These are phyloP conservation scores for Myotis lucifugus DNA, from an alignment of 2,113 vertebrate species.

Conservation along the genomic window DNA sequence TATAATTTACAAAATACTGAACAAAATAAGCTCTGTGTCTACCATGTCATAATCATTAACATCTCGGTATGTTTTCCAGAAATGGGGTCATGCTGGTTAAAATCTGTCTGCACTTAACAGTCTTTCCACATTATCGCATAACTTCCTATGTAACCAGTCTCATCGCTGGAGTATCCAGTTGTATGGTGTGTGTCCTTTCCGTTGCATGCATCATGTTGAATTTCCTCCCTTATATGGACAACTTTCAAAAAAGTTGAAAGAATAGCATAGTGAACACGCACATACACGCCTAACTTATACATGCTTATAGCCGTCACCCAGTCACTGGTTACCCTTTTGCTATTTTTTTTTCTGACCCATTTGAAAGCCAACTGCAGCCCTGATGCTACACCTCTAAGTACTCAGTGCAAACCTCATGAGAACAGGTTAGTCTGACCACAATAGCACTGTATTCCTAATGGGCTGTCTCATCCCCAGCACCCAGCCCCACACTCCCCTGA, in stretches of 20 bases:
- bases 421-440: background rate
- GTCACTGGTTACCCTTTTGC: background rate
- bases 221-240: background rate
- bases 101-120: background rate
- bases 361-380: background rate
- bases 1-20: constrained; percentile 26
- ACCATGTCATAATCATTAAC: background rate
- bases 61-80: background rate
- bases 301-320: background rate
- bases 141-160: background rate
- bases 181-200: background rate
- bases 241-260: background rate
- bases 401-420: background rate
- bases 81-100: background rate
- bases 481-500: background rate
- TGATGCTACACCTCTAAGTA: background rate
- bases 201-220: background rate
- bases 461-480: background rate
- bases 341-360: background rate
- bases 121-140: background rate
- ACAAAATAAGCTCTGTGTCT: background rate
- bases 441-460: background rate
- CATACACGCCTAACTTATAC: background rate
- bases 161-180: background rate
- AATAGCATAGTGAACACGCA: background rate